Evolutionary conservation across 2,113 vertebrate species (phyloP), one percentile per base, ranked within the genome.

Genomic region (Oryzias woworae): DNA sequence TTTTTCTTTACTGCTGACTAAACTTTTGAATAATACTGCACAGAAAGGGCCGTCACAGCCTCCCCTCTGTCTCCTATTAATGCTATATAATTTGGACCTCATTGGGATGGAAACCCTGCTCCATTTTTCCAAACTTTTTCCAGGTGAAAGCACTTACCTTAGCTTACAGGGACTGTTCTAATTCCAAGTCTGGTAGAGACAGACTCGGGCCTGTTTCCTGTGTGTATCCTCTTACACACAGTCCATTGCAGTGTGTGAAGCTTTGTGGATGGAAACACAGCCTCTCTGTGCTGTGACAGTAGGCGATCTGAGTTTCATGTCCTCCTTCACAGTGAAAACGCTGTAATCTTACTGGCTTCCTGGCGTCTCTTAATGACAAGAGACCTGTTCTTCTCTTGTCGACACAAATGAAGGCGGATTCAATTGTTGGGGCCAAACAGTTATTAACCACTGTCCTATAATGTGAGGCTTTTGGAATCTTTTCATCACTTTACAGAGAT

Each of bases 1-100:
- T 36, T 10, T 36, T 36, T 36, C 10, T 36, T 36, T 12, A 36
- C 36, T 12, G 7, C 36, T 36, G 2, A 8, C 36, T 12, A 12
- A 36, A 36, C 8, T 10, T 36, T 10, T 12, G 36, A 2, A 12
- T 36, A 12, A 36, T 12, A 12, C 36, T 13, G 10, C 36, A 3
- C 88, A 81, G 88, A 87, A 88, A 86, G 81, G 86, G 56, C n/a
- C 3, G 36, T 77, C 67, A 67, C 31, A 48, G 47, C 41, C 16
- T 59, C 49, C 53, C 31, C 47, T 51, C 56, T 63, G 44, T 51
- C 4, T 71, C 50, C 53, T 56, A 50, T 58, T 23, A 26, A 42
- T 53, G 65, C 66, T 58, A 76, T 69, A 16, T 70, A 80, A 82
- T 44, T 36, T 31, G 66, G 78, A 67, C 69, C 72, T 73, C 65